Evolutionary conservation across 2,888 invertebrate genomes (phyloP), one percentile per base, ranked within the genome.

Genomic region (Brachyopa scutellaris): DNA sequence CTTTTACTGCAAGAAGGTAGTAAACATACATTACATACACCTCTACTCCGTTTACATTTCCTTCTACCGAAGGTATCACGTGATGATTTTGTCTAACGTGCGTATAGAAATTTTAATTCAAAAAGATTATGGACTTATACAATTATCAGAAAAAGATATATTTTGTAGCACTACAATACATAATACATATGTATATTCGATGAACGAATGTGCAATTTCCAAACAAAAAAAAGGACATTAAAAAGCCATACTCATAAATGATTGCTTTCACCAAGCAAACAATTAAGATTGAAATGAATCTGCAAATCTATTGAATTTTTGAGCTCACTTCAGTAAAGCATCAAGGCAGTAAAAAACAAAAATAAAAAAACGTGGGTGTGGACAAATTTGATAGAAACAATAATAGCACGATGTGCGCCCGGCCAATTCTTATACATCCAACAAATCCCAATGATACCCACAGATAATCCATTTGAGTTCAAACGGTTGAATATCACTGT

Each of bases 401-500:
- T 38, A 57, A 74, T 47, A 74, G 47, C 73, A 40, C 17, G 26
- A 55, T 64, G 73, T 74, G 57, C 49, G 57, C 40, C 42, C 57
- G 49, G 57, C 19, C 66, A 40, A 49, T 29, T 47, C 64, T 49
- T 74, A 66, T 66, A 66, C 66, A 74, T 31, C 59, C 66, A 51
- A 66, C 66, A 74, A 74, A 74, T 74, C 74, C 74, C 57, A 74
- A 51, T 64, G 74, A 74, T 74, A 57, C 57, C 74, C 51, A 57
- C 55, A 66, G 66, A 66, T 74, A 66, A 74, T 74, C 64, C 42
- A 66, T 74, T 74, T 42, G 66, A 66, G 51, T 74, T 74, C 62
- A 74, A 66, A 66, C 74, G 66, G 57, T 66, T 66, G 57, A 49
- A 66, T 74, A 59, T 74, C 74, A 57, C 31, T 49, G 49, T 26